These are phyloP conservation scores for Carlito syrichta DNA, from an alignment of 2,113 vertebrate species.

Conservation along the genomic window DNA sequence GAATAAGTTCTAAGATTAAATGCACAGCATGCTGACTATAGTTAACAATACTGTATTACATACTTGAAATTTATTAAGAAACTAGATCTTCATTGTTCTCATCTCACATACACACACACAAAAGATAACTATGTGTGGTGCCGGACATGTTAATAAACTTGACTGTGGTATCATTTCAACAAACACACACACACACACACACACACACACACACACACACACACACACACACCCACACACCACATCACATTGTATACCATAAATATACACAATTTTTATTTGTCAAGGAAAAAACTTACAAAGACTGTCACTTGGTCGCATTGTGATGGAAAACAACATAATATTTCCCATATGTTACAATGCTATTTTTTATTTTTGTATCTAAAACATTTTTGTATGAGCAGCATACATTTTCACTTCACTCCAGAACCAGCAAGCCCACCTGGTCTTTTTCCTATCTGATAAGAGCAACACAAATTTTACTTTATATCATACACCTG, in stretches of 20 bases:
- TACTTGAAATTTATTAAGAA: not conserved
- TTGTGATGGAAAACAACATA: not conserved
- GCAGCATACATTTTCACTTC: not conserved
- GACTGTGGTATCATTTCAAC: not conserved
- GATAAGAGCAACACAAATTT: not conserved
- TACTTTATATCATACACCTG: not conserved
- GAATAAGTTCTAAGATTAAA: not conserved
- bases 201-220: no score
- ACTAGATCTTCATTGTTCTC: not conserved
- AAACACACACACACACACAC: no score
- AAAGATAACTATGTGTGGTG: not conserved
- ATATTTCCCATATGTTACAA: not conserved
- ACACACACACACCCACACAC: no score
- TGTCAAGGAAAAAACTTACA: not conserved
- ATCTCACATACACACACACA: not conserved
- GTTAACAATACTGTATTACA: not conserved
- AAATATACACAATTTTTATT: not conserved
- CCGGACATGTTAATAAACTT: not conserved
- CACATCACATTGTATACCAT: not conserved
- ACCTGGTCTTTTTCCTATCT: not conserved
- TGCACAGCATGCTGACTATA: not conserved
- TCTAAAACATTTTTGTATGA: not conserved
- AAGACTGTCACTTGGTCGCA: not conserved
- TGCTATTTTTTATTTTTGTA: not conserved
- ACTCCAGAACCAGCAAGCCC: not conserved